Conservation (phyloP, 2,113 vertebrate species). For the Zeus faber region DNA sequence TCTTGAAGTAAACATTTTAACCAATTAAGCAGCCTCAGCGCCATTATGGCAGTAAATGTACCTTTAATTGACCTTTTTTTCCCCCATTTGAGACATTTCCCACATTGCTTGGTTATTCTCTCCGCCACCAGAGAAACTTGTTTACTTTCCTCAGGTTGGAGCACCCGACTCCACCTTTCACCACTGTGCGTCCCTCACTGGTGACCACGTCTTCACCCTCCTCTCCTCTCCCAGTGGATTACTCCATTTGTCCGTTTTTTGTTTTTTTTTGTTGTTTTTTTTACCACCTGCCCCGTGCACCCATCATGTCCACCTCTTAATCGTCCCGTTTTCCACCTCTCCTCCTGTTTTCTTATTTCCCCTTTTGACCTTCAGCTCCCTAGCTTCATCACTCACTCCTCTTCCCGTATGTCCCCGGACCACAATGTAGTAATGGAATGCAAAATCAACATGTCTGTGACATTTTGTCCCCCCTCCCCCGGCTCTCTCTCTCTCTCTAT, state of each 20-base stretch:
- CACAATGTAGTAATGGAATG: slow-evolving; percentile 51
- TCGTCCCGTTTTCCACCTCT: slow-evolving; percentile 27
- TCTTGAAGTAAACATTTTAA: slow-evolving; percentile 7
- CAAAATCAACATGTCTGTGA: slow-evolving; percentile 60
- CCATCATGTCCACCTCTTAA: slow-evolving; percentile 25
- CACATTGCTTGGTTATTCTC: neutral
- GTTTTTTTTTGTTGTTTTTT: too few species aligned
- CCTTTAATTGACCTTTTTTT: neutral
- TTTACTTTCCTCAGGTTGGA: slow-evolving; percentile 52
- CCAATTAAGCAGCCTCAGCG: too few species aligned
- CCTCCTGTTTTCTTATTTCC: slow-evolving; percentile 8
- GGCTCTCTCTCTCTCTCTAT: slow-evolving; percentile 2
- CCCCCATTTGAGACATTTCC: neutral
- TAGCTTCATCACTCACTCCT: slow-evolving; percentile 42
- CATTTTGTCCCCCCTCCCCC: slow-evolving; percentile 45
- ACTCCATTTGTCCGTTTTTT: slow-evolving; percentile 22
- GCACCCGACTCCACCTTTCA: slow-evolving; percentile 29
- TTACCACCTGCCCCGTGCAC: slow-evolving; percentile 5
- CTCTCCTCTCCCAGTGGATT: slow-evolving; percentile 12
- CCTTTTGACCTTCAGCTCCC: slow-evolving; percentile 57
- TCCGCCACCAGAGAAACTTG: too few species aligned
- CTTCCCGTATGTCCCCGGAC: slow-evolving; percentile 36
- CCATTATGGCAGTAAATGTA: neutral
- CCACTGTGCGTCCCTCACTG: slow-evolving; percentile 40
- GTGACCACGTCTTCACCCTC: slow-evolving; percentile 53